Conservation (phyloP, 2,888 invertebrate species). For the Euphydryas editha region DNA sequence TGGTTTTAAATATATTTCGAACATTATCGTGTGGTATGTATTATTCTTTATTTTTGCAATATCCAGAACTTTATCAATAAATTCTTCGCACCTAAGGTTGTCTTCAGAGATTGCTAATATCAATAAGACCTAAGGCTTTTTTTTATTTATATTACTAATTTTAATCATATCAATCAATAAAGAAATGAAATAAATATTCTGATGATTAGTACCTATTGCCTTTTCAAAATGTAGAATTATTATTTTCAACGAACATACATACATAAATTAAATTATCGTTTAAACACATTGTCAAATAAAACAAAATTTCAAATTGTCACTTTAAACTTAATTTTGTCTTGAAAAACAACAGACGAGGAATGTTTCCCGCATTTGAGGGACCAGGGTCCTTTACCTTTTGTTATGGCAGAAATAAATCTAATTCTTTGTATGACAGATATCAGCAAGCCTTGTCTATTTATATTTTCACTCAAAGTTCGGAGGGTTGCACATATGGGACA, state of each 20-base stretch:
- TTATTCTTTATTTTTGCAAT: too few species aligned
- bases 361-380: conserved; percentile 60
- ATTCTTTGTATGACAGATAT: conserved; percentile 82
- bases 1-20: too few species aligned
- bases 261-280: not conserved
- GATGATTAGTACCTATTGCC: conserved; percentile 37
- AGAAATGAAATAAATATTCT: too few species aligned
- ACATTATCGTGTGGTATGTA: too few species aligned
- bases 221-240: conserved; percentile 11
- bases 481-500: conserved; percentile 74
- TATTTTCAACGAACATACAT: not conserved
- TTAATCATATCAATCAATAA: too few species aligned
- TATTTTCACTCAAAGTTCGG: conserved; percentile 72
- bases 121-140: too few species aligned
- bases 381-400: conserved; percentile 77
- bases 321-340: conserved; percentile 51
- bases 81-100: too few species aligned
- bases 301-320: conserved; percentile 26
- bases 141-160: too few species aligned
- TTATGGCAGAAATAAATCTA: conserved; percentile 79
- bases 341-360: conserved; percentile 55
- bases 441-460: conserved; percentile 83
- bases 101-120: too few species aligned
- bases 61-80: too few species aligned
- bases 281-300: conserved; percentile 24